Conservation (phyloP, 2,113 vertebrate genomes). For the Anser cygnoides region DNA sequence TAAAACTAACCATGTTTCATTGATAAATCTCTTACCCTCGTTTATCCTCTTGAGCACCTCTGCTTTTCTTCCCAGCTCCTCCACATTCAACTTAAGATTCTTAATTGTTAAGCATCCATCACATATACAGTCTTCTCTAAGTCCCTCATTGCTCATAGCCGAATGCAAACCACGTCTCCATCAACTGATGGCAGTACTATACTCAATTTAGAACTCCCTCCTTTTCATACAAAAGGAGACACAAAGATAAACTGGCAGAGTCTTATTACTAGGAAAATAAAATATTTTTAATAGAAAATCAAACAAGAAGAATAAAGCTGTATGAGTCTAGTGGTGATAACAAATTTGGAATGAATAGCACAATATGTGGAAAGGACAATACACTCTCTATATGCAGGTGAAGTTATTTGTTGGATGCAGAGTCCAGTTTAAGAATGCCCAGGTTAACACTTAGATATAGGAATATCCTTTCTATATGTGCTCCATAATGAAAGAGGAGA, state of each 20-base stretch:
- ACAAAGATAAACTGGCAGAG: background rate
- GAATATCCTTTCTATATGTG: background rate
- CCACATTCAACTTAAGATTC: background rate
- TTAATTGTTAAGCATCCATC: conserved; percentile 25
- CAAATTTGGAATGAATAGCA: background rate
- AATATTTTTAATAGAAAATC: background rate
- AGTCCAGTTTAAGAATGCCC: background rate
- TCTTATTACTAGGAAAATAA: background rate
- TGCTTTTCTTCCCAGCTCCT: background rate
- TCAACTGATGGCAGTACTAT: background rate
- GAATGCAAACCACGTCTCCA: background rate
- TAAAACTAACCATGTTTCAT: conserved; percentile 6
- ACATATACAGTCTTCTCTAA: background rate
- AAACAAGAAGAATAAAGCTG: background rate
- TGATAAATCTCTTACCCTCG: conserved; percentile 6
- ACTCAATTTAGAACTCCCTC: background rate
- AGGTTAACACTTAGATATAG: background rate
- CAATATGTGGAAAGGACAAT: background rate
- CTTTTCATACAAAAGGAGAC: background rate
- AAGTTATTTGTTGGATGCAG: background rate
- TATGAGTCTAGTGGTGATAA: background rate
- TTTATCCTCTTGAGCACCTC: conserved; percentile 2
- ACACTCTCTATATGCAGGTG: background rate
- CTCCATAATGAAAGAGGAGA: background rate
- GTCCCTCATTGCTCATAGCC: background rate